Conservation (phyloP, 2,888 invertebrate species). For the Cephus rjabovi region DNA sequence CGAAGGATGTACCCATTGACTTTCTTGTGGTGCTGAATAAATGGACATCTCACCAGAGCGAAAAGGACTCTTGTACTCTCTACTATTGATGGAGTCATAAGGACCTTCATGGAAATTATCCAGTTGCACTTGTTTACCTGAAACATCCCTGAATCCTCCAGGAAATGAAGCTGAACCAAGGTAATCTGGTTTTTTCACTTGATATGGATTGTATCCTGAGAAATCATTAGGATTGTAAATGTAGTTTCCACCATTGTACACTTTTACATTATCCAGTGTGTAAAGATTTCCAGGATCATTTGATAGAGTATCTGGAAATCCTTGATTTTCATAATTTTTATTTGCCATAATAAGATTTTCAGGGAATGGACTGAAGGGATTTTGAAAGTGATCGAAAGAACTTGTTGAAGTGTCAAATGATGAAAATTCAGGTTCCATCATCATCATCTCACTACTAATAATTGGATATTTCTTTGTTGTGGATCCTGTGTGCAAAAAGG, state of each 20-base stretch:
- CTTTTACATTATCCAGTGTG: slow-evolving; percentile 15
- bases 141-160: not conserved
- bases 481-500: slow-evolving; percentile 23
- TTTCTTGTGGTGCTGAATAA: not conserved
- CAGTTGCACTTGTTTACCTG: not conserved
- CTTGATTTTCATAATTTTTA: not conserved
- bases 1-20: not conserved
- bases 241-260: slow-evolving; percentile 20
- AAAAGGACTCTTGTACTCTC: not conserved
- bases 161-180: not conserved
- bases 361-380: not conserved
- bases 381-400: not conserved
- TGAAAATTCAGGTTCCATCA: not conserved
- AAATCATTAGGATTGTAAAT: slow-evolving; percentile 1
- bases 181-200: not conserved
- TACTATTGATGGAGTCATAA: not conserved
- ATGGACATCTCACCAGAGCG: not conserved
- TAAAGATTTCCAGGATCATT: not conserved
- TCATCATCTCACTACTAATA: not conserved
- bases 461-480: not conserved
- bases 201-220: slow-evolving; percentile 5
- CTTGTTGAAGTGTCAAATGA: not conserved
- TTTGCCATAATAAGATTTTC: not conserved
- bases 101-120: not conserved
- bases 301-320: not conserved